Conservation (phyloP, 2,797 vertebrate species). For the Trichosurus vulpecula region DNA sequence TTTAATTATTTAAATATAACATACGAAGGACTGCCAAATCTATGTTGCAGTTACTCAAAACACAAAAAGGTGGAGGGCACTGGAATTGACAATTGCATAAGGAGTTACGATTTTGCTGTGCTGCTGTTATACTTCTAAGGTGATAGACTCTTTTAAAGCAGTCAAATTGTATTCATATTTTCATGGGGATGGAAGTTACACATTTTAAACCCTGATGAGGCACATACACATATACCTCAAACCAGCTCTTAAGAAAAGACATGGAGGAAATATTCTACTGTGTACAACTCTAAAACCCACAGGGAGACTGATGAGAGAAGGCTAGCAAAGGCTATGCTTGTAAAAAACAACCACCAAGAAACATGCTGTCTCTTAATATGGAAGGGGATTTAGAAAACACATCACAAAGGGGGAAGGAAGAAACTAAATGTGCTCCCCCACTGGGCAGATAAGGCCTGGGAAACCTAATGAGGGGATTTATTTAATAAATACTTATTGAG, state of each 20-base stretch:
- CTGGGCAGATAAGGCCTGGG: not conserved
- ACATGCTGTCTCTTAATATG: not conserved
- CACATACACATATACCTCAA: not conserved
- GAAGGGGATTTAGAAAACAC: constrained; percentile 33
- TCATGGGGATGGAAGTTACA: not conserved
- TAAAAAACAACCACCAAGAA: not conserved
- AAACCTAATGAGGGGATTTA: not conserved
- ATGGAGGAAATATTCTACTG: not conserved
- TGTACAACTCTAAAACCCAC: not conserved
- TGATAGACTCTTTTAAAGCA: not conserved
- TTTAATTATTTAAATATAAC: not conserved
- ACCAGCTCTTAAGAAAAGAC: not conserved
- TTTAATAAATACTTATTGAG: not conserved
- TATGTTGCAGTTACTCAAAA: not conserved
- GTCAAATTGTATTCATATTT: not conserved
- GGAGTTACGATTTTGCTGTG: not conserved
- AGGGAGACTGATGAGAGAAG: not conserved
- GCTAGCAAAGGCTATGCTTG: not conserved
- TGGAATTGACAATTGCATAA: not conserved
- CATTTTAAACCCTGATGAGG: not conserved
- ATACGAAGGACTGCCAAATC: not conserved
- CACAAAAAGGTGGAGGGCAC: not conserved
- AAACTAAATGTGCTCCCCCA: not conserved
- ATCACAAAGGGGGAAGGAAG: not conserved
- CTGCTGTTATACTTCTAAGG: not conserved